Base-by-base conservation (phyloP, 2,797 vertebrate genomes). In the Aplochiton taeniatus region DNA sequence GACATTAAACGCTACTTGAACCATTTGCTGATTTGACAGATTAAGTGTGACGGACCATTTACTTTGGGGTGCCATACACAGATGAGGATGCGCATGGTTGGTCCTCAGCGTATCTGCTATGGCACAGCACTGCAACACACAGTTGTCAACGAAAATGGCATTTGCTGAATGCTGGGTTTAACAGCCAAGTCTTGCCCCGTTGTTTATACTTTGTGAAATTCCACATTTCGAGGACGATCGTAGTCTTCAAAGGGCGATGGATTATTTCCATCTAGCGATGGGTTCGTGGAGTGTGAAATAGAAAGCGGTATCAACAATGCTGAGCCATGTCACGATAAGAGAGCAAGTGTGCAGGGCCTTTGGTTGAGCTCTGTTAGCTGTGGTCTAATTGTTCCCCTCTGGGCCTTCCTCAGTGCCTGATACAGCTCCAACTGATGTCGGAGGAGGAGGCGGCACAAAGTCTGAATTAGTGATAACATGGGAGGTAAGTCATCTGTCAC, bases 401-500 rank as follows among this genome's bases (percentile, higher is more conserved):
- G 84, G 79, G 74, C 85, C 92, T 81, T 83, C 83, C 81, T 63
- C 88, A 98, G 96, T 91, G 87, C 96, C 96, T 0, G 96, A 98
- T 85, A 92, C 93, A 66, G 93, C 96, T 80, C 96, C 96, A 56
- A 94, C 95, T 65, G 95, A 98, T 85, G 95, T 98, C 65, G 94
- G 93, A 76, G 96, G 96, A 79, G 96, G 96, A 87, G 96, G 96
- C 69, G 96, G 96, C 81, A 96, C 95, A 86, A 95, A 95, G 78
- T 96, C 96, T 68, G 96, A 98, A 90, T 93, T 98, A 88, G 96
- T 98, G 85, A 98, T 98, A 87, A 97, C 95, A 65, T 98, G 96
- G 96, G 96, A 98, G 90, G 96, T 98, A 95, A 97, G 96, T 96
- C 83, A 80, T 91, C 84, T 91, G 83, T 89, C 81, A 84, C 65